Percentiles rank a stretch among this genome's conserved stretches.
These are phyloP conservation scores for Carpatolechia fugitivella DNA, from an alignment of 2,888 invertebrate genomes.

Conservation along the genomic window DNA sequence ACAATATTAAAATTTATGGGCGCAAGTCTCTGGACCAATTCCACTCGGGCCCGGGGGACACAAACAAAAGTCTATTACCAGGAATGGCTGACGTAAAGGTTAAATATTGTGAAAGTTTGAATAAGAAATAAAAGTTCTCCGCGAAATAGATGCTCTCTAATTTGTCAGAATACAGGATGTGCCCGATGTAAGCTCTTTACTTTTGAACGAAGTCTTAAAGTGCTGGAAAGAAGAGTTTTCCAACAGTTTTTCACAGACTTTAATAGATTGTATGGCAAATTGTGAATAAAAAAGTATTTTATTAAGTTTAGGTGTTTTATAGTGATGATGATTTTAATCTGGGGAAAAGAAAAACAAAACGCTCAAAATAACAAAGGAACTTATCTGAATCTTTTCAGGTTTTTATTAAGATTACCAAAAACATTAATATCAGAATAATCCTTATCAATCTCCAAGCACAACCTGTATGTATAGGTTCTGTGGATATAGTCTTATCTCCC, in stretches of 20 bases:
- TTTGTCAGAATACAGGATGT: conserved; percentile 35
- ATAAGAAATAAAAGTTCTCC: conserved; percentile 36
- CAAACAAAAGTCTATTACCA: conserved; percentile 45
- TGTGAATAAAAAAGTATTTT: background rate
- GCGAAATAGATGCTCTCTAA: conserved; percentile 39
- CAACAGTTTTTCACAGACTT: background rate
- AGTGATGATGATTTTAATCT: too few relatives aligned
- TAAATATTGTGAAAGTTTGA: conserved; percentile 59
- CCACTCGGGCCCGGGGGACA: conserved; percentile 30
- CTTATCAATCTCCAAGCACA: background rate
- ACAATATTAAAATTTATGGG: conserved; percentile 17
- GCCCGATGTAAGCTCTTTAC: conserved; percentile 7
- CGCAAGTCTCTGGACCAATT: conserved; percentile 28
- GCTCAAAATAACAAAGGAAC: too few relatives aligned
- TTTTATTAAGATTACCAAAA: too few relatives aligned
- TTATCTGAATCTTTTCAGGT: too few relatives aligned
- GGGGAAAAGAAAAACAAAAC: too few relatives aligned
- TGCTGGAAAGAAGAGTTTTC: background rate
- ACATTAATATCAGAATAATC: background rate
- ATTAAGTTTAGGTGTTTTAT: background rate
- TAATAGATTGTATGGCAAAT: background rate
- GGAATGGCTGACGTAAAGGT: conserved; percentile 45
- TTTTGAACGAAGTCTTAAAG: background rate
- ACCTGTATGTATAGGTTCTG: background rate
- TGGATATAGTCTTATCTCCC: too few relatives aligned